Percentiles rank a stretch among this genome's conserved stretches.
phyloP scores from a whole-genome alignment of 2,113 vertebrate genomes.

The Martes martes region DNA sequence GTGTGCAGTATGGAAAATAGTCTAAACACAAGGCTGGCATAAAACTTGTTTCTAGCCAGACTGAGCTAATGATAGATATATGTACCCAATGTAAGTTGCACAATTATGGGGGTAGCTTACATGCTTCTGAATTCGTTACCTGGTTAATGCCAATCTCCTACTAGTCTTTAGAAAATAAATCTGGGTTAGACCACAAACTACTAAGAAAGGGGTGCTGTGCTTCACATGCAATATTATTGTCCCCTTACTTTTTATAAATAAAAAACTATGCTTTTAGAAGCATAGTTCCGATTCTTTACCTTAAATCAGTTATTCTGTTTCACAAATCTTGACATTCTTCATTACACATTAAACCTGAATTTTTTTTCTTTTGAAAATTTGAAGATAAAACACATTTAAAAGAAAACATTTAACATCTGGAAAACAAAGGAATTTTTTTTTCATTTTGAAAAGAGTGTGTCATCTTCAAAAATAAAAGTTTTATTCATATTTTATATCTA shows the following conservation, averaged over 20 bases:
- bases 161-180: constrained; percentile 39
- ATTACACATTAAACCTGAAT: not conserved
- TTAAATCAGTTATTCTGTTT: not conserved
- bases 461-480: not conserved
- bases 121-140: constrained; percentile 56
- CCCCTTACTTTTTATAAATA: not conserved
- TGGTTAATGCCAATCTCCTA: constrained; percentile 56
- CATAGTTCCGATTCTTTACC: not conserved
- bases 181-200: not conserved
- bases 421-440: not conserved
- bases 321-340: not conserved
- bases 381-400: not conserved
- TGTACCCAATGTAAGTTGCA: not conserved
- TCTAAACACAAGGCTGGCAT: constrained; percentile 35
- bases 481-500: not conserved
- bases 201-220: not conserved
- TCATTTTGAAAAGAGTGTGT: not conserved
- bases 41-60: constrained; percentile 35
- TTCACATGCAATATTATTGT: not conserved
- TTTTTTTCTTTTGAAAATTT: constrained; percentile 12
- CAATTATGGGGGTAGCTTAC: not conserved
- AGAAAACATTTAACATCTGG: not conserved
- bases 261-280: not conserved
- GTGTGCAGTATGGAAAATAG: not conserved
- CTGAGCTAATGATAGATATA: constrained; percentile 13